phyloP scores from a whole-genome alignment of 2,797 vertebrate genomes.

The Sparus aurata region DNA sequence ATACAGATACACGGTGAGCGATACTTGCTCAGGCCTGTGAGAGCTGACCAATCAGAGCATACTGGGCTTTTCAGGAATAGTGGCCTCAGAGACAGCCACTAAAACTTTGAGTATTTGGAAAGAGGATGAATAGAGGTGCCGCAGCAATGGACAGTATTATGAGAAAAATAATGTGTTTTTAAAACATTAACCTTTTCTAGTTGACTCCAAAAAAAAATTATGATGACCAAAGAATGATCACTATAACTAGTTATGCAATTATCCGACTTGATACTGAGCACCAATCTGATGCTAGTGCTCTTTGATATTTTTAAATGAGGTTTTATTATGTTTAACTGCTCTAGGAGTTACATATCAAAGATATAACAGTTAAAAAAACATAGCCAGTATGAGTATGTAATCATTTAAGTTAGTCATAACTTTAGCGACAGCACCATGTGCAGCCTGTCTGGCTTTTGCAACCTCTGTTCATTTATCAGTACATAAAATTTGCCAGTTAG shows the following conservation, averaged over 20 bases:
- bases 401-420: conserved; percentile 27
- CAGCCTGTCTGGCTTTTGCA: conserved; percentile 54
- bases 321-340: not conserved
- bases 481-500: conserved; percentile 54
- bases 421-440: conserved; percentile 47
- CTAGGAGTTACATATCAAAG: not conserved
- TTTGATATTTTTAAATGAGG: not conserved
- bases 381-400: conserved; percentile 5
- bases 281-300: not conserved
- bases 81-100: no score
- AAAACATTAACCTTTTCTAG: no score
- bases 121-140: no score
- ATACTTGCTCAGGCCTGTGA: no score
- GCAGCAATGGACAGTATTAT: no score
- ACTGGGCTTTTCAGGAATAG: no score
- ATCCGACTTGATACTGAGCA: not conserved
- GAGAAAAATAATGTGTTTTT: no score
- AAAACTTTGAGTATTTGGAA: no score
- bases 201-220: no score
- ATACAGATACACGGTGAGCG: no score
- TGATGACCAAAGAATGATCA: no score
- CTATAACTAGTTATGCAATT: not conserved
- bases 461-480: conserved; percentile 52
- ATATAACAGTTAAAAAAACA: not conserved
- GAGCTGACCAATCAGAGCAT: no score